Base-by-base conservation (phyloP, 2,888 invertebrate species). In the Thera britannica region DNA sequence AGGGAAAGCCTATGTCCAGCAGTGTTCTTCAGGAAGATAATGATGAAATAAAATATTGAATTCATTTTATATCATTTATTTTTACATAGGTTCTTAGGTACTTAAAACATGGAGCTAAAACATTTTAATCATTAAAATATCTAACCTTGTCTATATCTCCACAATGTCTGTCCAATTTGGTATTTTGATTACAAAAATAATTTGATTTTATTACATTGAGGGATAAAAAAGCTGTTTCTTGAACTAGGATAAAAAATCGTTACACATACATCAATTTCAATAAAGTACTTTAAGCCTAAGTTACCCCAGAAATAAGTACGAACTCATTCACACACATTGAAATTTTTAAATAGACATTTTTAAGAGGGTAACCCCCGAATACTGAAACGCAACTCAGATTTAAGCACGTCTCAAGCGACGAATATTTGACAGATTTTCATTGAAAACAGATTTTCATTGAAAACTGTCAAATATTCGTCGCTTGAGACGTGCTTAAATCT, bases 61-160 rank as follows among this genome's bases (percentile, higher is more conserved):
- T 68, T 66, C 52, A 35, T 72, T 73, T 79, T 75, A 84, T 85
- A 70, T 87, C 83, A 88, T 87, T 88, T 83, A 86, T 88, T 85
- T 89, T 89, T 89, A 88, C 87, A 83, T 86, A 84, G 9, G 44
- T 9, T 46, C 80, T 90, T 92, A 52, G 34, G 8, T 52, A 90
- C 80, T 90, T 92, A 90, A 90, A 92, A 89, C 87, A 85, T 83
- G 88, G 88, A 90, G 90, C 88, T 92, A 92, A 92, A 92, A 92
- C 88, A 87, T 87, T 88, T 83, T 83, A 83, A 84, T 86, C 83
- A 85, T 84, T 84, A 84, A 85, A 83, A 81, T 86, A 88, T 87
- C 86, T 89, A 89, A 87, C 83, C 78, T 85, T 83, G 79, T 80
- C 74, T 79, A 83, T 81, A 78, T 80, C 82, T 82, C 83, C 87